A percentile compares a stretch with the other conserved stretches of the same genome.
These are phyloP conservation scores for Aphyosemion australe DNA, from an alignment of 2,113 vertebrate species.

Conservation along the genomic window DNA sequence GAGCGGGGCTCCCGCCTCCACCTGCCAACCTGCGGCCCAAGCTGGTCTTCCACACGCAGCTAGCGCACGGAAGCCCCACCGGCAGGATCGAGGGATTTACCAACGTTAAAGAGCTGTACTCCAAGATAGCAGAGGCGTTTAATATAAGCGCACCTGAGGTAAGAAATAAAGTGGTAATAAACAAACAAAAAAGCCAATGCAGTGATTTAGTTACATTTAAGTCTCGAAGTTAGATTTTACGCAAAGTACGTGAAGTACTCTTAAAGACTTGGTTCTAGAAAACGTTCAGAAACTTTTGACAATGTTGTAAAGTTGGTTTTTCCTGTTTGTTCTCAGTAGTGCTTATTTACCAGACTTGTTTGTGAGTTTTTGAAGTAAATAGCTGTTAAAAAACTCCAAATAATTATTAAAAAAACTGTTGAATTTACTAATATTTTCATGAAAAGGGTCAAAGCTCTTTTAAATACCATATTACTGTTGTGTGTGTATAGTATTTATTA, in stretches of 20 bases:
- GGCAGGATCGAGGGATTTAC: conserved; percentile 88
- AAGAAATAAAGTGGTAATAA: conserved; percentile 16
- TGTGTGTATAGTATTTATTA: neutral
- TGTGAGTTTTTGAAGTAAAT: too few species aligned
- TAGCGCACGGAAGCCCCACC: conserved; percentile 91
- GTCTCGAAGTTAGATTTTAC: neutral
- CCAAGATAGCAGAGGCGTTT: conserved; percentile 84
- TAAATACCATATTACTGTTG: neutral
- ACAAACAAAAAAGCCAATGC: neutral
- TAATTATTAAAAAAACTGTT: too few species aligned
- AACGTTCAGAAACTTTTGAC: neutral
- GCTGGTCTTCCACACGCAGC: conserved; percentile 90
- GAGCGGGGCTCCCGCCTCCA: conserved; percentile 68
- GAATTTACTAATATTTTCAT: too few species aligned
- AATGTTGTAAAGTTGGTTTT: neutral
- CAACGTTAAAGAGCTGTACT: conserved; percentile 88
- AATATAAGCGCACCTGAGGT: conserved; percentile 84
- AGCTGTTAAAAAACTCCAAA: too few species aligned
- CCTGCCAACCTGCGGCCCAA: conserved; percentile 74
- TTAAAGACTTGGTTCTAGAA: neutral
- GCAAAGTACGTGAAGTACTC: conserved; percentile 8
- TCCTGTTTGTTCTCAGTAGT: neutral
- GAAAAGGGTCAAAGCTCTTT: too few species aligned
- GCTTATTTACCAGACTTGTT: too few species aligned
- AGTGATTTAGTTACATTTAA: conserved; percentile 16